Conservation (phyloP, 2,113 vertebrate species). For the Struthio camelus region DNA sequence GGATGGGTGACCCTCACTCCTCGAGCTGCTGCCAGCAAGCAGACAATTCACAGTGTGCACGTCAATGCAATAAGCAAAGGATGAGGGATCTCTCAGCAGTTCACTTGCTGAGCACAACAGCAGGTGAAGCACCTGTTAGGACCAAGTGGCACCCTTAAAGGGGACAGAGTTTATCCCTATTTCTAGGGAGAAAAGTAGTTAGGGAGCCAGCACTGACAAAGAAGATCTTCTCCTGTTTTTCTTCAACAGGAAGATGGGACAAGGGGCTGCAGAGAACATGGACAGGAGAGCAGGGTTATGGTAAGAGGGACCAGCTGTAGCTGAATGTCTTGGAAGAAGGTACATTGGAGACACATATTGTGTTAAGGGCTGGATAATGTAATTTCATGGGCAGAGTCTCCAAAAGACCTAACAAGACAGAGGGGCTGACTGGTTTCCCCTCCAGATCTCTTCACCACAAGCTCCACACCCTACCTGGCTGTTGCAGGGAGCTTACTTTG, state of each 20-base stretch:
- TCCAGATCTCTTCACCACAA: background rate
- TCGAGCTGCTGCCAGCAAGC: background rate
- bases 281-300: background rate
- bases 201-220: background rate
- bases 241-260: background rate
- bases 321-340: background rate
- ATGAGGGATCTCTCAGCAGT: background rate
- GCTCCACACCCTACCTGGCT: background rate
- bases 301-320: background rate
- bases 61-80: background rate
- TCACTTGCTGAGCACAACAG: background rate
- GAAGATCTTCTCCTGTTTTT: background rate
- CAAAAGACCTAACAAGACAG: background rate
- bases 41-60: accelerated
- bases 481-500: conserved; percentile 85
- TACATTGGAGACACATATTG: background rate
- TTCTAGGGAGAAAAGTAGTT: background rate
- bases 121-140: background rate
- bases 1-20: background rate
- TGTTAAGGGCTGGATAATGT: background rate
- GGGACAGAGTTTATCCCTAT: background rate
- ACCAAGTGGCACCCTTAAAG: background rate
- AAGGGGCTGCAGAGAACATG: background rate
- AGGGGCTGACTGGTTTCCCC: background rate
- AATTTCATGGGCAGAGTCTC: too few relatives aligned